Conservation (phyloP, 2,113 vertebrate genomes). For the Datnioides undecimradiatus region DNA sequence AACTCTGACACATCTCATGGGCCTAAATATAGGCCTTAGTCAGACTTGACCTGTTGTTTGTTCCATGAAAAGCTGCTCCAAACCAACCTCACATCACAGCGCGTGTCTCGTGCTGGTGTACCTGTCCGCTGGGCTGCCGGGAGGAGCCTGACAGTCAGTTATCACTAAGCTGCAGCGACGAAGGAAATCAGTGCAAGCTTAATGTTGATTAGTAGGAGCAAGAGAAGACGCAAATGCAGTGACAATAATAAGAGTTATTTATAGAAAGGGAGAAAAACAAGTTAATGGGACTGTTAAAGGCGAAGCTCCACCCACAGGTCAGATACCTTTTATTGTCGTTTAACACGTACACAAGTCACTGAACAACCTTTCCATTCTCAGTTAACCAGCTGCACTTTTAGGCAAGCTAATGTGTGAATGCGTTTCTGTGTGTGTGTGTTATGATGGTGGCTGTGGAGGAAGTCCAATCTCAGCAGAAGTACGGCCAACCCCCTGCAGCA, state of each 20-base stretch:
- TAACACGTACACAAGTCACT: too few relatives aligned
- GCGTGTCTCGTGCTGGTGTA: not conserved
- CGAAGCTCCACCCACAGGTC: not conserved
- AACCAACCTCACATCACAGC: not conserved
- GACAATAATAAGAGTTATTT: not conserved
- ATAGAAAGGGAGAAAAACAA: not conserved
- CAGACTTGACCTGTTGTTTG: not conserved
- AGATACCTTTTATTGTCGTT: too few relatives aligned
- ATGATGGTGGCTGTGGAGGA: not conserved
- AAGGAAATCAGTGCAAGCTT: not conserved
- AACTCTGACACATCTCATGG: not conserved
- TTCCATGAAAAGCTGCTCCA: not conserved
- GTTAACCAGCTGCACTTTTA: not conserved
- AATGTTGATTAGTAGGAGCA: not conserved
- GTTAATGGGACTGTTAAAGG: not conserved
- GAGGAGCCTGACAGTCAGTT: not conserved
- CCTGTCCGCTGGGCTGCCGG: not conserved
- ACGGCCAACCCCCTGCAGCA: constrained; percentile 28
- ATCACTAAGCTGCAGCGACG: not conserved
- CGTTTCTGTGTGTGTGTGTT: not conserved
- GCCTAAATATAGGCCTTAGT: not conserved
- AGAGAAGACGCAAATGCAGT: not conserved
- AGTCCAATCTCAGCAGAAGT: constrained; percentile 12
- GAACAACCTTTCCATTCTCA: not conserved
- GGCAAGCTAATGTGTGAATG: not conserved